Conservation (phyloP, 2,888 invertebrate genomes). For the Lasioglossum figueresi region DNA sequence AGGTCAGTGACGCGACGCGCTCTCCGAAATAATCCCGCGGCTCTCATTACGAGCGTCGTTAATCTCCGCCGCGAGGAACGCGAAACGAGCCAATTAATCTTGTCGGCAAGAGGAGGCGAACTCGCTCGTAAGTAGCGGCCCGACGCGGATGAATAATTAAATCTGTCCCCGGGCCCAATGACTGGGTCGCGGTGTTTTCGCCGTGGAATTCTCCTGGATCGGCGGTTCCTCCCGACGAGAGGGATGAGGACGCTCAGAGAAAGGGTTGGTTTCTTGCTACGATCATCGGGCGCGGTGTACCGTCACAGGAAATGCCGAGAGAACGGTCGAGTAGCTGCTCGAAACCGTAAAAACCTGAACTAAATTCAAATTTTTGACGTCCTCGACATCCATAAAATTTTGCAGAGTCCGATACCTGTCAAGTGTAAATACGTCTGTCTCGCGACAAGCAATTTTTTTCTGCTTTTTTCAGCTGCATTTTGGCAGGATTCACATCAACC, state of each 20-base stretch:
- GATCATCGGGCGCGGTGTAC: background rate
- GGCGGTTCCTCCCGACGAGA: background rate
- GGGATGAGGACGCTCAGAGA: background rate
- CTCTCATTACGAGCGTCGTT: slow-evolving; percentile 51
- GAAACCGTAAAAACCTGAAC: background rate
- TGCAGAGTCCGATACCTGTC: background rate
- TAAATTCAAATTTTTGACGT: background rate
- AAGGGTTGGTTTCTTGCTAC: background rate
- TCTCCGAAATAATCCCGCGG: slow-evolving; percentile 50
- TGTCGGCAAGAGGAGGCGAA: slow-evolving; percentile 26
- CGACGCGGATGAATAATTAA: slow-evolving; percentile 60
- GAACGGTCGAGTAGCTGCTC: background rate
- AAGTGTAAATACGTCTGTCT: too few relatives aligned
- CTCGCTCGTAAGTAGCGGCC: slow-evolving; percentile 45
- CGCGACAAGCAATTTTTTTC: too few relatives aligned
- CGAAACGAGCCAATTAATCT: slow-evolving; percentile 58
- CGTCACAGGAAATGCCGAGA: background rate
- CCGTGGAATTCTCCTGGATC: slow-evolving; percentile 24
- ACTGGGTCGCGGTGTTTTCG: slow-evolving; percentile 31
- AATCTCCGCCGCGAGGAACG: slow-evolving; percentile 47
- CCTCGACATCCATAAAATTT: background rate
- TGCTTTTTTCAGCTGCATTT: too few relatives aligned
- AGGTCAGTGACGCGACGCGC: slow-evolving; percentile 37
- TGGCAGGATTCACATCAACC: too few relatives aligned
- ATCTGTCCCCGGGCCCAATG: slow-evolving; percentile 43